These are phyloP conservation scores for Harmothoe impar DNA, from an alignment of 2,888 invertebrate species.

Conservation along the genomic window DNA sequence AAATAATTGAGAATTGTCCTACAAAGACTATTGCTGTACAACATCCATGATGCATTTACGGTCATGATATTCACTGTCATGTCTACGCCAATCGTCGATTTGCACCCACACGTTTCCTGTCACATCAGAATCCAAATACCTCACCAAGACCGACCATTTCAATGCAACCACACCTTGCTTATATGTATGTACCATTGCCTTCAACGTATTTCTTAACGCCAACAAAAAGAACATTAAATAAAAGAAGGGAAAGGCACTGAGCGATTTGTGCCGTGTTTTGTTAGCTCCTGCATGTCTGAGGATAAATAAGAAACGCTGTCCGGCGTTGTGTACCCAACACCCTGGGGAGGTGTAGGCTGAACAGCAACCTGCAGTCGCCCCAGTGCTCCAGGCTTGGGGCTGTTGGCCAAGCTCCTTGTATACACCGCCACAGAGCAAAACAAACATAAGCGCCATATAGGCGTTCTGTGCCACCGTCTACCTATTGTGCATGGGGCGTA, in stretches of 20 bases:
- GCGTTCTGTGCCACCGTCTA: not conserved
- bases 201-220: too few species aligned
- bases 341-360: not conserved
- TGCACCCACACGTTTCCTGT: too few species aligned
- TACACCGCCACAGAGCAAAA: constrained; percentile 15
- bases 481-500: constrained; percentile 4
- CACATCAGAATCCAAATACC: too few species aligned
- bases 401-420: constrained; percentile 24
- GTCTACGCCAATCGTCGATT: too few species aligned
- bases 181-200: too few species aligned
- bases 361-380: not conserved
- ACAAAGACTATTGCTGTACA: too few species aligned
- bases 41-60: too few species aligned
- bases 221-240: too few species aligned
- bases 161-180: too few species aligned
- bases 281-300: constrained; percentile 22
- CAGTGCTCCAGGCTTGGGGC: constrained; percentile 8
- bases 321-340: constrained; percentile 13
- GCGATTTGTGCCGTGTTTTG: not conserved
- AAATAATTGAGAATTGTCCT: too few species aligned
- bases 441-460: not conserved
- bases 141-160: too few species aligned
- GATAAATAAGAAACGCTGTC: not conserved
- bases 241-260: not conserved
- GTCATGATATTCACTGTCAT: too few species aligned